Conservation (phyloP, 1,140 invertebrate genomes). For the Eupristina koningsbergeri region DNA sequence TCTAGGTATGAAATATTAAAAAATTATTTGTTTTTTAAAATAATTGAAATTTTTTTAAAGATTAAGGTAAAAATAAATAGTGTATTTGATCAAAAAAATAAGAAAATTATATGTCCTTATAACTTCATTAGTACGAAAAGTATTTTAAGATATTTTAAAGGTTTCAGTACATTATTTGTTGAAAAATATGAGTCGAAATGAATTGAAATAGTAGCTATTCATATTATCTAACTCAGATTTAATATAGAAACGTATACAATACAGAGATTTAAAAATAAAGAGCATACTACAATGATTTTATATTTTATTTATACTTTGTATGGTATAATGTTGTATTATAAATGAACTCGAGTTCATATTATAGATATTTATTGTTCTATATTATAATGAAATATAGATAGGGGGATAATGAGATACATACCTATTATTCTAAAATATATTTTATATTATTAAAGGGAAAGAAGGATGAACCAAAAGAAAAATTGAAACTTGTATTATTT, state of each 20-base stretch:
- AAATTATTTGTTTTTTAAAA: too few relatives aligned
- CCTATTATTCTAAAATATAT: too few relatives aligned
- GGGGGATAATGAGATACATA: too few relatives aligned
- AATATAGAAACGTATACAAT: neutral
- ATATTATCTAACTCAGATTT: slow-evolving; percentile 9
- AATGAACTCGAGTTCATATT: neutral
- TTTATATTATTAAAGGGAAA: too few relatives aligned
- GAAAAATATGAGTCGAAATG: neutral
- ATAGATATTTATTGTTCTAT: neutral
- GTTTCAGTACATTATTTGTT: neutral
- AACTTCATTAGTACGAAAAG: neutral
- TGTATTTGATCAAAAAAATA: too few relatives aligned
- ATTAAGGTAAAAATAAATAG: too few relatives aligned
- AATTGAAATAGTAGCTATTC: neutral
- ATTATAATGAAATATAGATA: neutral
- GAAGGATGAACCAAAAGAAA: too few relatives aligned
- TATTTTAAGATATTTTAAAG: neutral
- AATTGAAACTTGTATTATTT: too few relatives aligned
- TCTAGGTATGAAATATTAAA: too few relatives aligned
- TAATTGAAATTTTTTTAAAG: too few relatives aligned
- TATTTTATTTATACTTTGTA: neutral
- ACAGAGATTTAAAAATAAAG: neutral
- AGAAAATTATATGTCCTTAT: too few relatives aligned
- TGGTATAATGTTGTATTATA: neutral
- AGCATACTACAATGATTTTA: neutral